phyloP scores from a whole-genome alignment of 2,113 vertebrate species.

The Chiloscyllium plagiosum region DNA sequence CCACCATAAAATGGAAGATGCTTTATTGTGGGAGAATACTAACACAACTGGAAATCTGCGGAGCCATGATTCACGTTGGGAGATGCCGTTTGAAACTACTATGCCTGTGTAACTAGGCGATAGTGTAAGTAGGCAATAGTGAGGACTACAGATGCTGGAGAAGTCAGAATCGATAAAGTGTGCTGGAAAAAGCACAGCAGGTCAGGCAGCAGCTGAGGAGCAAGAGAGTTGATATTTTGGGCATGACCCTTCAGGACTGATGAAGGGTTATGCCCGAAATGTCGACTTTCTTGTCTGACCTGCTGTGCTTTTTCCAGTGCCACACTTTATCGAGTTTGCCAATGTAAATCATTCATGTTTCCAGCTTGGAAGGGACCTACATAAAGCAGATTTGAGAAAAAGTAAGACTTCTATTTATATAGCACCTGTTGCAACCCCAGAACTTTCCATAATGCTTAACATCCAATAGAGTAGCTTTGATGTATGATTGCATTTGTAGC shows the following conservation, averaged over 20 bases:
- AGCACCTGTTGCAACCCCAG: neutral
- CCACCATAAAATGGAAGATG: neutral
- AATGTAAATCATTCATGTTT: neutral
- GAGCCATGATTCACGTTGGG: neutral
- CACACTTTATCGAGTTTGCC: too few relatives aligned
- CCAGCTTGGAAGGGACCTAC: neutral
- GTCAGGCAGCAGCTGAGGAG: too few relatives aligned
- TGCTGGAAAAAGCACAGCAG: too few relatives aligned
- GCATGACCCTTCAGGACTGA: too few relatives aligned
- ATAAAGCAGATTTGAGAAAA: neutral
- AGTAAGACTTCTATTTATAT: neutral
- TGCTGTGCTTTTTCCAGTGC: too few relatives aligned
- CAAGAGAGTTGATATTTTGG: too few relatives aligned
- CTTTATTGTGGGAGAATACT: neutral
- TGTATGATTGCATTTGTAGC: neutral
- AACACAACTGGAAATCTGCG: neutral
- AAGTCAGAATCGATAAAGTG: too few relatives aligned
- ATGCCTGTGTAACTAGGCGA: too few relatives aligned
- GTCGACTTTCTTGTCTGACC: too few relatives aligned
- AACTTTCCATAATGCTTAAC: neutral
- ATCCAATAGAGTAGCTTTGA: neutral
- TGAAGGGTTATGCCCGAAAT: too few relatives aligned
- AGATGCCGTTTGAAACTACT: neutral
- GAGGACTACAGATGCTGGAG: too few relatives aligned
- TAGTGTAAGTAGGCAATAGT: too few relatives aligned